Base-by-base conservation (phyloP, 2,888 invertebrate genomes). In the Physocephala rufipes region DNA sequence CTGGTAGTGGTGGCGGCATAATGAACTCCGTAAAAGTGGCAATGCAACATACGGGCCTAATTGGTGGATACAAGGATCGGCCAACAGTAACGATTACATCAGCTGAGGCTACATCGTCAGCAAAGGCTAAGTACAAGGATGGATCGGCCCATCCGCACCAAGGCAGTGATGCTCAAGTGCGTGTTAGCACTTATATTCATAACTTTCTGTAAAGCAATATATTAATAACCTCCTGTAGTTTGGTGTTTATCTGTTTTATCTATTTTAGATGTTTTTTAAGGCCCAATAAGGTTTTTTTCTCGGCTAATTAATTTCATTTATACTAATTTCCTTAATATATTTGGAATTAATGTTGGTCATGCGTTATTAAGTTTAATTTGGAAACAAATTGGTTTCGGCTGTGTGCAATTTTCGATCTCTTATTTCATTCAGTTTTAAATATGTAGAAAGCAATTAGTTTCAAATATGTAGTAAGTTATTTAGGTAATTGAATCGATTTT, bases 21-120 rank as follows among this genome's bases (percentile, higher is more conserved):
- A 95, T 96, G 90, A 90, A 94, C 76, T 94, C 94, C 82, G 92
- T 96, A 90, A 94, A 91, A 84, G 91, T 91, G 79, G 94, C 93
- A 55, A 91, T 95, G 82, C 92, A 94, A 76, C 82, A 86, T 75
- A 86, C 86, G 76, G 87, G 85, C 65, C 76, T 81, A 13, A 82
- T 80, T 70, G 81, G 82, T 63, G 76, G 78, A 24, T 76, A 77
- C 74, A 80, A 80, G 69, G 72, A 74, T 19, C 73, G 76, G 43
- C 78, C 83, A 55, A 83, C 83, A 67, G 82, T 83, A 28, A 83
- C 83, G 82, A 82, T 83, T 79, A 82, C 83, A 28, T 77, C 78
- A 73, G 49, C 49, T 5, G 58, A 47, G 24, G 61, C 15, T 43
- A 79, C 79, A 2, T 76, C 77, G 21, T 80, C 84, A 28, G 80